Evolutionary conservation across 2,797 vertebrate species (phyloP).

Genomic region (Phoebastria nigripes): DNA sequence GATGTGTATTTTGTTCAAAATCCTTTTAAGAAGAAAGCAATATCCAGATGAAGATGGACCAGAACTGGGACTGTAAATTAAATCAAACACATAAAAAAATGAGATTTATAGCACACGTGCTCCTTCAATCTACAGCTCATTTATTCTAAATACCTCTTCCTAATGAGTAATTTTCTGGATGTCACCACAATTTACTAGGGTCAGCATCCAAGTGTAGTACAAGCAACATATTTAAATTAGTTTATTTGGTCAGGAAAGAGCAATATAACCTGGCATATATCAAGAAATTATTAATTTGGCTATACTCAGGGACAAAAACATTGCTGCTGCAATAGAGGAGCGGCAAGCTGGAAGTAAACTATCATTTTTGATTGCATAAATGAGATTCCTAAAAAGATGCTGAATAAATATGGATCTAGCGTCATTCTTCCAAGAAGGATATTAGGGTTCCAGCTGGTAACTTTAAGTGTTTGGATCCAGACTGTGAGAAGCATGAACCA

Average conservation of each 20-base stretch:
- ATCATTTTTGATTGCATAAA: slow-evolving; percentile 12
- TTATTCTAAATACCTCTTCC: slow-evolving; percentile 69
- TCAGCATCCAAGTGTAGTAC: slow-evolving; percentile 62
- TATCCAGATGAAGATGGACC: slow-evolving; percentile 22
- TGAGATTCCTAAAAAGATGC: neutral
- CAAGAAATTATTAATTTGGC: slow-evolving; percentile 59
- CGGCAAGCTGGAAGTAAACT: neutral
- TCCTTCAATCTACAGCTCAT: slow-evolving; percentile 51
- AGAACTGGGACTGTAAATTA: slow-evolving; percentile 47
- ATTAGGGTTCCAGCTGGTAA: neutral
- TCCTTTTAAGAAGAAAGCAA: neutral
- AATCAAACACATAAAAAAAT: slow-evolving; percentile 53
- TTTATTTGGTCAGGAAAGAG: slow-evolving; percentile 63
- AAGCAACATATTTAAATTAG: slow-evolving; percentile 66
- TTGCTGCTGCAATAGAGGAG: neutral
- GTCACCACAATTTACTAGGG: slow-evolving; percentile 64
- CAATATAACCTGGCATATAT: slow-evolving; percentile 38
- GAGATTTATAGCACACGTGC: slow-evolving; percentile 46
- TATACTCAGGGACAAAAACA: slow-evolving; percentile 27
- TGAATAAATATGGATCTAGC: neutral
- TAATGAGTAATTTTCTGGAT: slow-evolving; percentile 72
- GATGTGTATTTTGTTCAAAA: neutral
- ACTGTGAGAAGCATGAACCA: neutral
- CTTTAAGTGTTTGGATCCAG: neutral
- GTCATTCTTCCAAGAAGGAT: neutral